phyloP scores from a whole-genome alignment of 2,113 vertebrate genomes.

The Rhizomys pruinosus region DNA sequence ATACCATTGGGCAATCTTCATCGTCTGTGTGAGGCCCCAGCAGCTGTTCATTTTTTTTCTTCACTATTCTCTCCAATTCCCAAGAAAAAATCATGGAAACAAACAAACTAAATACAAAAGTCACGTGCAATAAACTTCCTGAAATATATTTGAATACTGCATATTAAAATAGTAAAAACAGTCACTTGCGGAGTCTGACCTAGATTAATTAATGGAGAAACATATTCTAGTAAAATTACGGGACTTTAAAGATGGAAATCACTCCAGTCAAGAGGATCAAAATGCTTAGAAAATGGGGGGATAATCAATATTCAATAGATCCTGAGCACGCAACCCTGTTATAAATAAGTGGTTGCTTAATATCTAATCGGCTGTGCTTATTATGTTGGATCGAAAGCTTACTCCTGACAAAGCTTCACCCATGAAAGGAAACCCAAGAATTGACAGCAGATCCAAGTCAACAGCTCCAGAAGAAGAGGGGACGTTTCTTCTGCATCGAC shows the following conservation, averaged over 20 bases:
- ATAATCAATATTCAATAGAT: constrained; percentile 50
- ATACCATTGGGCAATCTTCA: constrained; percentile 65
- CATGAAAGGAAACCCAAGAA: no score
- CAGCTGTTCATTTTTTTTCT: constrained; percentile 54
- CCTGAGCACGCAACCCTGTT: no score
- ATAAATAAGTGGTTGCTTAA: no score
- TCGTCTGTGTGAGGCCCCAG: constrained; percentile 34
- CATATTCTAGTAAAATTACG: constrained; percentile 37
- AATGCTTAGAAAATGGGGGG: constrained; percentile 35
- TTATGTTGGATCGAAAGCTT: no score
- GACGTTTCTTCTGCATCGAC: no score
- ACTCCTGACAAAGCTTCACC: no score
- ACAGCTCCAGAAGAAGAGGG: no score
- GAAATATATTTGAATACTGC: constrained; percentile 27
- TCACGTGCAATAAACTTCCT: constrained; percentile 29
- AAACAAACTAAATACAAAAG: constrained; percentile 50
- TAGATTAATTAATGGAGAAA: background rate
- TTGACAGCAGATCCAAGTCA: no score
- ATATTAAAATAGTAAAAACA: constrained; percentile 26
- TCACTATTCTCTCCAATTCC: constrained; percentile 11
- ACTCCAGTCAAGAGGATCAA: constrained; percentile 33
- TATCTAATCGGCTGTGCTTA: no score
- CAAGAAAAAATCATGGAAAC: constrained; percentile 33
- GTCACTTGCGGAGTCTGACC: background rate
- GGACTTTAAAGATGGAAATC: background rate